Evolutionary conservation across 2,797 vertebrate species (phyloP).

Genomic region (Oreochromis grahami): DNA sequence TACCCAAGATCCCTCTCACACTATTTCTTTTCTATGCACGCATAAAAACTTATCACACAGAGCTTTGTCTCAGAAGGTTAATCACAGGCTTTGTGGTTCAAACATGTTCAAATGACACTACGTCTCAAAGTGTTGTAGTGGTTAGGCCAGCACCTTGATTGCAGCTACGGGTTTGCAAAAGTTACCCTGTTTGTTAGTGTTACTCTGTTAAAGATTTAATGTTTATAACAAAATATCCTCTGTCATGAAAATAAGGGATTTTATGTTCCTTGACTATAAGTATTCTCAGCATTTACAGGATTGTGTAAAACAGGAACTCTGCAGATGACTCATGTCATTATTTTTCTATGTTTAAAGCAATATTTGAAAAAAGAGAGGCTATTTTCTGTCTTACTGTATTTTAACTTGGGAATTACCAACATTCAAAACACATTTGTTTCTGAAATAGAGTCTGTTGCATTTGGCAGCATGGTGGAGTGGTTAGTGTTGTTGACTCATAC

Average conservation of each 20-base stretch:
- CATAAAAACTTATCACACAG: background rate
- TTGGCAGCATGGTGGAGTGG: background rate
- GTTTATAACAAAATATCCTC: background rate
- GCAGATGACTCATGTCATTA: background rate
- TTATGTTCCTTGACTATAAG: background rate
- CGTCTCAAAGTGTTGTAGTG: background rate
- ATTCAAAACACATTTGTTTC: background rate
- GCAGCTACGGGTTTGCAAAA: background rate
- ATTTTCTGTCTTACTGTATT: background rate
- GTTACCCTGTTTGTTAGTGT: background rate
- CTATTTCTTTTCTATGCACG: background rate
- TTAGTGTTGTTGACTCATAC: background rate
- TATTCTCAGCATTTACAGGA: background rate
- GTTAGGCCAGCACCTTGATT: background rate
- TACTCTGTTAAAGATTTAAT: background rate
- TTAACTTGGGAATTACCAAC: background rate
- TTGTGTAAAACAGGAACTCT: background rate
- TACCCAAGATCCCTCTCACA: background rate
- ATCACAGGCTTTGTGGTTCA: background rate
- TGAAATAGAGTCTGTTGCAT: background rate
- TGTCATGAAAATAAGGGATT: background rate
- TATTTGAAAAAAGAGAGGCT: background rate
- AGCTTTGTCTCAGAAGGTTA: background rate
- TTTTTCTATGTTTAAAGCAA: background rate
- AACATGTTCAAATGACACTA: background rate